Evolutionary conservation across 92 coral and sea anemone genomes (phyloP).

Genomic region (Anthopleura xanthogrammica): DNA sequence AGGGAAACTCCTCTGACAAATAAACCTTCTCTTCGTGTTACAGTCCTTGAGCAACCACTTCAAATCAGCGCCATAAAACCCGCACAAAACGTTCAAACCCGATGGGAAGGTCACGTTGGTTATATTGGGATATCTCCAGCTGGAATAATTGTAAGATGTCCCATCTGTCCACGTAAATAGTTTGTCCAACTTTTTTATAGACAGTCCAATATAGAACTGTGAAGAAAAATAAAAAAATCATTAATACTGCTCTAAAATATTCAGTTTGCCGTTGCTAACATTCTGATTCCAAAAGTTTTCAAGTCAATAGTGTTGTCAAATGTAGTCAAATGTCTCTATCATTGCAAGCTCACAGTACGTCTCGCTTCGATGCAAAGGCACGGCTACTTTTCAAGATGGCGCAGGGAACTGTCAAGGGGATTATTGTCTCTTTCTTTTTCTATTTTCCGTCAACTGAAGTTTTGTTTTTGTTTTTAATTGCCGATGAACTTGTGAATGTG

Average conservation of each 20-base stretch:
- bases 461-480: no score
- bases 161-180: not conserved
- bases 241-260: no score
- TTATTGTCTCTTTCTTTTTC: no score
- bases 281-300: no score
- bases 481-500: not conserved
- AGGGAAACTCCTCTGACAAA: not conserved
- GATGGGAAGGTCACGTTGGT: not conserved
- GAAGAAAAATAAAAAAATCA: not conserved
- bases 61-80: not conserved
- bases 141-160: not conserved
- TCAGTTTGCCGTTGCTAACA: no score
- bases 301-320: no score
- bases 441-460: no score
- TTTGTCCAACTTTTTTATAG: not conserved
- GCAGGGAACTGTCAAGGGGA: no score
- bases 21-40: not conserved
- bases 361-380: no score
- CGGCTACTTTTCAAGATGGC: no score
- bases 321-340: no score
- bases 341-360: no score
- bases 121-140: constrained; percentile 5
- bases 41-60: constrained; percentile 10
- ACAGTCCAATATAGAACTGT: constrained; percentile 24
- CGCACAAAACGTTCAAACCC: not conserved